A percentile compares a stretch with the other conserved stretches of the same genome.
Evolutionary conservation across 2,888 invertebrate genomes (phyloP).

Genomic region (Cryptus viduatorius): DNA sequence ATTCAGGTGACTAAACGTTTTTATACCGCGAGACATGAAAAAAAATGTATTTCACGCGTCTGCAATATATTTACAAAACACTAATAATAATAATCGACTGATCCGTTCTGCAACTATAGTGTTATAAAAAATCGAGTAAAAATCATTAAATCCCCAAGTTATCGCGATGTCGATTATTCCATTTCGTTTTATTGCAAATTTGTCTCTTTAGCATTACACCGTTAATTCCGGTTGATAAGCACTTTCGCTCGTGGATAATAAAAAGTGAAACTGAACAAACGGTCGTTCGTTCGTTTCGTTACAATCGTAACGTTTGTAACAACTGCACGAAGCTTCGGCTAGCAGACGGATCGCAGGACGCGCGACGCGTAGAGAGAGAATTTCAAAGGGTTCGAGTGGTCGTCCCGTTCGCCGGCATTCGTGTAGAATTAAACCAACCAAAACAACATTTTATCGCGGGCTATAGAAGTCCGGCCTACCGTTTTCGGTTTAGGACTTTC

Average conservation of each 20-base stretch:
- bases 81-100: neutral
- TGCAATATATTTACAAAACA: neutral
- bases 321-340: slow-evolving; percentile 18
- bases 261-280: slow-evolving; percentile 37
- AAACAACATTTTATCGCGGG: slow-evolving; percentile 70
- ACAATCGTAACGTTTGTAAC: slow-evolving; percentile 47
- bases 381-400: slow-evolving; percentile 60
- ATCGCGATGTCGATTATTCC: slow-evolving; percentile 1
- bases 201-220: slow-evolving; percentile 37
- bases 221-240: slow-evolving; percentile 29
- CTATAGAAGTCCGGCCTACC: slow-evolving; percentile 51
- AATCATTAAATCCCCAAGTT: too few species aligned
- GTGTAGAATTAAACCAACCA: slow-evolving; percentile 65
- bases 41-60: too few species aligned
- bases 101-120: neutral
- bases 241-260: slow-evolving; percentile 30
- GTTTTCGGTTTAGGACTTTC: slow-evolving; percentile 77
- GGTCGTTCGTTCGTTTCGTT: slow-evolving; percentile 52
- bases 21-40: too few species aligned
- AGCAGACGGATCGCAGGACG: slow-evolving; percentile 26
- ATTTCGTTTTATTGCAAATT: slow-evolving; percentile 55
- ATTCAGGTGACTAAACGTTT: too few species aligned
- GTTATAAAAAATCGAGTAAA: neutral
- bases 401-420: slow-evolving; percentile 18
- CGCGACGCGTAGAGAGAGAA: neutral